Evolutionary conservation across 2,113 vertebrate genomes (phyloP), one percentile per base, ranked within the genome.

Genomic region (Tautogolabrus adspersus): DNA sequence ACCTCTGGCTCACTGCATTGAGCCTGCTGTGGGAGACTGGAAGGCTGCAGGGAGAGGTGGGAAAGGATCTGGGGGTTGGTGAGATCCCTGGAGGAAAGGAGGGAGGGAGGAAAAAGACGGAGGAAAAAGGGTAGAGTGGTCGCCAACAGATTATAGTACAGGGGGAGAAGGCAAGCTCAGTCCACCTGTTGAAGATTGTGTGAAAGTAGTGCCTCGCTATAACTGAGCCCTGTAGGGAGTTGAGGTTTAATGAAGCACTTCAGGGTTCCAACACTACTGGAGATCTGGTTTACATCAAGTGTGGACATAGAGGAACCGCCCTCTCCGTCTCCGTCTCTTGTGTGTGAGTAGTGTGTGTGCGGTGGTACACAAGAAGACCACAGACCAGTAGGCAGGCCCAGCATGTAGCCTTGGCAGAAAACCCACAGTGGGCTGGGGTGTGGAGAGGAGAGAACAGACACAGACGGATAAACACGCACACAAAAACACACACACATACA

Each of bases 271-370:
- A 68, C 83, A 77, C 75, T 57, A 77, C 76, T 78, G 60, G 67
- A 67, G 85, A 82, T 90, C 89, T 93, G 92, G 88, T 89, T 91
- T 79, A 70, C 68, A 86, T 93, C 86, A 89, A 82, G 62, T 68
- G 38, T 49, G 74, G 85, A 84, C 75, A 30, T 38, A 12, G 60
- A 83, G 83, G 82, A 77, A 72, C 76, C 73, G 10, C 87, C 81
- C 83, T 85, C 71, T 79, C 70, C 63, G 18, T 63, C 64, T 78
- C 37, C 63, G 18, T 63, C 64, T 78, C 37, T 66, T 51, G 34
- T 64, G 59, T 76, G 40, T 72, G 54, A 66, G 34, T 79, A 23
- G 62, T 73, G 60, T 69, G 49, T 75, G 57, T 75, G 65, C 21
- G 75, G 52, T 81, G 85, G 68, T 76, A 38, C 22, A 51, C 61